A percentile compares a stretch with the other conserved stretches of the same genome.
Evolutionary conservation across 2,888 invertebrate species (phyloP).

Genomic region (Anthophora plumipes): DNA sequence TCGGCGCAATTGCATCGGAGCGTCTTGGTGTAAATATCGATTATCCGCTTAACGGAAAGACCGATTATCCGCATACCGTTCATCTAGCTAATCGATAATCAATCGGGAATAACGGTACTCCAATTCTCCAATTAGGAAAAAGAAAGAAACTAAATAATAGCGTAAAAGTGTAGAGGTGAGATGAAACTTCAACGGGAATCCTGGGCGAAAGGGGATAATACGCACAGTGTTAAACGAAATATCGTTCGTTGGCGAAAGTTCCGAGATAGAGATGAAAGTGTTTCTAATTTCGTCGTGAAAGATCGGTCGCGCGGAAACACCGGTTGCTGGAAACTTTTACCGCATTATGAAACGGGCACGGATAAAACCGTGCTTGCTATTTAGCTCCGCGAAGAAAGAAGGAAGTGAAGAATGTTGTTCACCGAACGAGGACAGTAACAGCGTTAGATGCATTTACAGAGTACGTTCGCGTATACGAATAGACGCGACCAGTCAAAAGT

Average conservation of each 20-base stretch:
- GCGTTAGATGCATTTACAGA: too few species aligned
- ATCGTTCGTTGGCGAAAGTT: background rate
- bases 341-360: conserved; percentile 18
- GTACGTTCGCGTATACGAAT: too few species aligned
- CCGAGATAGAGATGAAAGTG: background rate
- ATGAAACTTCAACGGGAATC: background rate
- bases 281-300: conserved; percentile 4
- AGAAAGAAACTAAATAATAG: too few species aligned
- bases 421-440: background rate
- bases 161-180: too few species aligned
- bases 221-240: background rate
- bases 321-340: background rate
- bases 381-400: too few species aligned
- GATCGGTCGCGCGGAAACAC: conserved; percentile 2
- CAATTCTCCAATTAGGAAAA: too few species aligned
- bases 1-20: background rate
- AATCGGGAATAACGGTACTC: background rate
- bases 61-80: conserved; percentile 10
- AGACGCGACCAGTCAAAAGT: too few species aligned
- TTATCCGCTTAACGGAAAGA: conserved; percentile 21
- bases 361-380: too few species aligned
- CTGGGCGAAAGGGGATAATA: background rate
- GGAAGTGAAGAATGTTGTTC: too few species aligned
- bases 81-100: background rate
- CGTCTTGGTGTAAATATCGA: background rate